Evolutionary conservation across 2,888 invertebrate species (phyloP), one percentile per base, ranked within the genome.

Genomic region (Lymantria monacha): DNA sequence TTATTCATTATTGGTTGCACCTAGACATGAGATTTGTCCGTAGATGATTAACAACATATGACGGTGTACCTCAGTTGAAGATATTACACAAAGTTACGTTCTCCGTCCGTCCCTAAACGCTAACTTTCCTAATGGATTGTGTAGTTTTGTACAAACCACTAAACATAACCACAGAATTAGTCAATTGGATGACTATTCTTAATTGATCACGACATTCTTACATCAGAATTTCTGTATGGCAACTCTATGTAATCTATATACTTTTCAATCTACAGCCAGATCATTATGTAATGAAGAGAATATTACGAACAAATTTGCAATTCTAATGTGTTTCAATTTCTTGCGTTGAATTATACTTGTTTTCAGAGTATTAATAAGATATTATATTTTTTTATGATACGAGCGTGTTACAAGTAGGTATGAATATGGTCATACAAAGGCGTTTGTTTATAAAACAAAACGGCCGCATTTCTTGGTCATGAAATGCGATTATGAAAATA

Each of bases 381-480:
- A 68, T 71, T 68, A 68, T 60, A 66, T 65, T 70, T 70, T 66
- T 62, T 57, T 63, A 61, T 67, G 70, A 75, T 76, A 75, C 63
- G 76, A 72, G 70, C 70, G 70, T 72, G 74, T 74, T 72, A 72
- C 70, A 75, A 71, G 70, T 78, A 71, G 73, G 72, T 70, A 75
- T 72, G 66, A 69, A 61, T 65, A 70, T 74, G 65, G 71, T 70
- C 56, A 66, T 73, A 87, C 85, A 87, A 87, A 85, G 86, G 85
- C 71, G 72, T 60, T 70, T 89, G 87, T 89, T 90, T 89, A 85
- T 84, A 85, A 87, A 90, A 89, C 85, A 87, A 80, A 70, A 75
- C 75, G 66, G 70, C 68, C 63, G 63, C 74, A 72, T 76, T 78
- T 72, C 81, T 76, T 74, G 73, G 72, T 76, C 76, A 74, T 70